Percentiles rank a stretch among this genome's conserved stretches.
These are phyloP conservation scores for Artibeus jamaicensis DNA, from an alignment of 2,797 vertebrate genomes.

Conservation along the genomic window DNA sequence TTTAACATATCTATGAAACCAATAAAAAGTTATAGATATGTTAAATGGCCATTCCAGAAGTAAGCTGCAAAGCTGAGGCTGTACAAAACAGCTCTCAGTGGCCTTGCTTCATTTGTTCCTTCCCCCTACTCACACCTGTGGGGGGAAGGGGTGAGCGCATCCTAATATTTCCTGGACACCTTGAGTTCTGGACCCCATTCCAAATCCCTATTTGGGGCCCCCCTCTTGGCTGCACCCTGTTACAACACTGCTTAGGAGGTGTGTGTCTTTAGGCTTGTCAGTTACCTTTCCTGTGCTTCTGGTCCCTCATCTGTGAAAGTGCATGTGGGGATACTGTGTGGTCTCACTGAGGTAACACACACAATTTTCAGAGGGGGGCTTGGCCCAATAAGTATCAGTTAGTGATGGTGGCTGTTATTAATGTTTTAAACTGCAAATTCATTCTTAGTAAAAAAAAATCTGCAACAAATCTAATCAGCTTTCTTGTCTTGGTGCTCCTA, in stretches of 20 bases:
- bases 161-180: no score
- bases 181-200: no score
- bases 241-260: background rate
- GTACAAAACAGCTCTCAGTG: no score
- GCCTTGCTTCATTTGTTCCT: no score
- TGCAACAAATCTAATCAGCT: background rate
- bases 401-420: background rate
- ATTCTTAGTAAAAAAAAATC: conserved; percentile 13
- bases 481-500: background rate
- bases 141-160: no score
- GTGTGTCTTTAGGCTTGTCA: background rate
- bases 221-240: no score
- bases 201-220: no score
- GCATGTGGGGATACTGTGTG: background rate
- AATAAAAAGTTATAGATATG: no score
- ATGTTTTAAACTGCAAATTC: background rate
- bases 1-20: no score
- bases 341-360: background rate
- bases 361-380: background rate
- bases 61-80: no score
- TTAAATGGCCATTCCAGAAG: no score
- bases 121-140: no score
- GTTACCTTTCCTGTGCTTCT: background rate
- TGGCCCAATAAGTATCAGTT: background rate
- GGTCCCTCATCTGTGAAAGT: background rate